Evolutionary conservation across 2,113 vertebrate species (phyloP), one percentile per base, ranked within the genome.

Genomic region (Osmerus eperlanus): DNA sequence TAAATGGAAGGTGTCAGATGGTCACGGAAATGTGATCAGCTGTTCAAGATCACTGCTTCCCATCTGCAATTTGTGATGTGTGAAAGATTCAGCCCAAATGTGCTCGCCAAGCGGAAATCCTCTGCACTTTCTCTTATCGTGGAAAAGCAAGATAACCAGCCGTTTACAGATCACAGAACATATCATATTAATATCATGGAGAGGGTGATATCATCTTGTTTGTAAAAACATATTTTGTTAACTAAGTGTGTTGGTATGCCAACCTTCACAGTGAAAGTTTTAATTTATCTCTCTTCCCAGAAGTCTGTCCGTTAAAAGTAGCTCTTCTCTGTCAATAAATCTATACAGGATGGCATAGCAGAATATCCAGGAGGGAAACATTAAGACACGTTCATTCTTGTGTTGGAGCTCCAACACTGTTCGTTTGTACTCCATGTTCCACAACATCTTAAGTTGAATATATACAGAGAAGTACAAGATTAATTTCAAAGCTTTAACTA

Each of bases 1-100:
- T 99, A 99, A 99, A 99, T 99, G 96, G 96, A 99, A 99, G 97
- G 97, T 99, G 97, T 99, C 97, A 99, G 97, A 98, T 97, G 95
- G 97, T 99, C 97, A 99, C 95, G 93, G 95, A 95, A 96, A 95
- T 97, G 96, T 97, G 97, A 96, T 96, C 97, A 95, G 97, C 95
- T 98, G 97, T 99, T 99, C 97, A 94, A 99, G 97, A 98, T 98
- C 97, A 99, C 96, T 95, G 97, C 97, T 94, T 98, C 96, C 96
- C 96, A 98, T 99, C 97, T 99, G 97, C 97, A 98, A 98, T 98
- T 98, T 98, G 97, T 98, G 97, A 98, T 96, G 96, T 99, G 96
- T 99, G 96, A 98, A 99, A 98, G 97, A 98, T 97, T 98, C 96
- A 97, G 96, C 96, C 97, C 96, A 98, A 99, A 99, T 99, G 97